Percentiles rank a stretch among this genome's conserved stretches.
Evolutionary conservation across 2,797 vertebrate genomes (phyloP).

Genomic region (Sciaenops ocellatus): DNA sequence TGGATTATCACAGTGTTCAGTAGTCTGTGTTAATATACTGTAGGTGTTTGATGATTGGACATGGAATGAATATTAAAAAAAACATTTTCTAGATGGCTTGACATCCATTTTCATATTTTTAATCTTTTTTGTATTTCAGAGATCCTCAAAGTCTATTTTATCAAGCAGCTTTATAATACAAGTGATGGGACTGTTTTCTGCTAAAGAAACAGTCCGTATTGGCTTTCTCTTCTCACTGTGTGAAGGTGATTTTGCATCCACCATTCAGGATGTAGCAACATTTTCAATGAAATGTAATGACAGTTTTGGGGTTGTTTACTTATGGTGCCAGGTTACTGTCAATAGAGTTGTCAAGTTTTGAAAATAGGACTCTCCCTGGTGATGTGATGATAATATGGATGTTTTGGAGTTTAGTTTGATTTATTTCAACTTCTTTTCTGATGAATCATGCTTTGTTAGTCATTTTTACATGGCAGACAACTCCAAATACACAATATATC

Average conservation of each 20-base stretch:
- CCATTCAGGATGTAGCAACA: background rate
- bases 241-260: too few species aligned
- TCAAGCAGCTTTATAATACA: background rate
- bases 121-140: background rate
- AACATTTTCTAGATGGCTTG: background rate
- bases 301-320: background rate
- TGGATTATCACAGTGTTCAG: slow-evolving; percentile 49
- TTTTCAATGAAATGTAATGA: background rate
- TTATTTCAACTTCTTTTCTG: background rate
- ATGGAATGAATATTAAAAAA: slow-evolving; percentile 13
- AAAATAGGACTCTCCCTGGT: background rate
- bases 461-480: background rate
- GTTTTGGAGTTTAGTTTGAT: background rate
- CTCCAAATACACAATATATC: background rate
- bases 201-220: background rate
- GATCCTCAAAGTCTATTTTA: background rate
- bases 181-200: background rate
- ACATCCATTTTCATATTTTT: slow-evolving; percentile 7
- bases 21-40: slow-evolving; percentile 17
- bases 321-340: background rate
- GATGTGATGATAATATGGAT: background rate
- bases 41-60: slow-evolving; percentile 43
- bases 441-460: background rate
- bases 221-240: background rate
- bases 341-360: background rate